These are phyloP conservation scores for Narcine bancroftii DNA, from an alignment of 2,113 vertebrate genomes.

Conservation along the genomic window DNA sequence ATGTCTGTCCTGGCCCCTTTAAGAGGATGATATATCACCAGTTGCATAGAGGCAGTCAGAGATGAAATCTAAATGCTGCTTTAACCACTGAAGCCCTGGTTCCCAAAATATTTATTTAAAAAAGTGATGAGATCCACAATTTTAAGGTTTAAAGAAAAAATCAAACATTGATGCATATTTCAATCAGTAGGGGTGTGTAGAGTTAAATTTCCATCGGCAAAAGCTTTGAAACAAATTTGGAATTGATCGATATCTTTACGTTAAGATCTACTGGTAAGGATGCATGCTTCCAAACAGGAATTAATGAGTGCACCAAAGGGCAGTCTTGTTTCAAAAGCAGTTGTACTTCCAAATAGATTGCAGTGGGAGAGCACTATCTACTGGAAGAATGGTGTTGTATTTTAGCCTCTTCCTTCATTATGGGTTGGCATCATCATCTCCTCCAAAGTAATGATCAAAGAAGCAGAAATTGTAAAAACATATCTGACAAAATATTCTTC, in stretches of 20 bases:
- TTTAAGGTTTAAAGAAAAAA: background rate
- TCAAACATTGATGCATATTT: background rate
- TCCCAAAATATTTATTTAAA: too few relatives aligned
- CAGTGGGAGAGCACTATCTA: background rate
- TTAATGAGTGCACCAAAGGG: constrained; percentile 3
- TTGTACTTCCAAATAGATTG: background rate
- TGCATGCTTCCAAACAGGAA: too few relatives aligned
- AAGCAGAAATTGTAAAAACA: background rate
- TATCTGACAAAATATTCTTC: too few relatives aligned
- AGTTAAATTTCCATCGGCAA: background rate
- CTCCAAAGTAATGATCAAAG: too few relatives aligned
- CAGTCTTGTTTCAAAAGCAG: constrained; percentile 7
- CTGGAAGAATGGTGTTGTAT: background rate
- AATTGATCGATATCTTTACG: background rate
- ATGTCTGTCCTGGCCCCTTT: too few relatives aligned
- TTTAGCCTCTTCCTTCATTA: background rate
- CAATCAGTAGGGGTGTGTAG: background rate
- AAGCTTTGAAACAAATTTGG: background rate
- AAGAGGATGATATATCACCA: too few relatives aligned
- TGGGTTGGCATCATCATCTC: background rate
- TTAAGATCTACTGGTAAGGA: background rate
- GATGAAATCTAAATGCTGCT: too few relatives aligned
- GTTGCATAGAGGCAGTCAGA: too few relatives aligned
- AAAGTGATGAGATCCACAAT: background rate
- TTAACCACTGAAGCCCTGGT: too few relatives aligned